Evolutionary conservation across 2,888 invertebrate species (phyloP), one percentile per base, ranked within the genome.

Genomic region (Andricus curvator): DNA sequence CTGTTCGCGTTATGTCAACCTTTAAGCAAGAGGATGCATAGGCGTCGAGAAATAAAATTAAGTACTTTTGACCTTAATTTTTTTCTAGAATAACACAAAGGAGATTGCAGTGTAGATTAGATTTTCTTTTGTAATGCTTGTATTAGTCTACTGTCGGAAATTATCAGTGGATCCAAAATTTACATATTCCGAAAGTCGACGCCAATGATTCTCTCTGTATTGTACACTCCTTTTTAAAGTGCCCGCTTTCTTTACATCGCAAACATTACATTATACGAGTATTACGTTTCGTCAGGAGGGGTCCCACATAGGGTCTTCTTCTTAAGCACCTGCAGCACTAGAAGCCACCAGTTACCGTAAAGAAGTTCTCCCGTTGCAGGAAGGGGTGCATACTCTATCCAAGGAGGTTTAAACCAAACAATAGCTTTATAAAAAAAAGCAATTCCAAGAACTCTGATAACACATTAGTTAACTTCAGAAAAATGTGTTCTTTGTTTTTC

Each of bases 181-280:
- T 13, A 2, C 33, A n/a, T 13, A n/a, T 60, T 56, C 60, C 8
- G n/a, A 3, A 22, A 56, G 17, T 1, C 48, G 22, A 25, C 70
- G 70, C 29, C 70, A 51, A 70, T 70, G 70, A 51, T 17, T 29
- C 6, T 64, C 62, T 2, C 33, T 68, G 13, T 41, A 67, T 67
- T 44, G 17, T 70, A 64, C 25, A 29, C 25, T 51, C 17, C 1
- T 33, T 48, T 37, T n/a, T 29, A 70, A 70, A 56, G 56, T 56
- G 74, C 56, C 74, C 20, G n/a, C 74, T 74, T 74, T 74, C 74
- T 74, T 74, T 74, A 56, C 74, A 25, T 56, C 13, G 56, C 74
- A 60, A 60, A 74, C 74, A 56, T 74, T 74, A 60, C 74, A 74
- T 56, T 56, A n/a, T n/a, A 74, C 15, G 41, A 41, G 67, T 41